Evolutionary conservation across 2,113 vertebrate genomes (phyloP).

Genomic region (Poeciliopsis turrubarensis): DNA sequence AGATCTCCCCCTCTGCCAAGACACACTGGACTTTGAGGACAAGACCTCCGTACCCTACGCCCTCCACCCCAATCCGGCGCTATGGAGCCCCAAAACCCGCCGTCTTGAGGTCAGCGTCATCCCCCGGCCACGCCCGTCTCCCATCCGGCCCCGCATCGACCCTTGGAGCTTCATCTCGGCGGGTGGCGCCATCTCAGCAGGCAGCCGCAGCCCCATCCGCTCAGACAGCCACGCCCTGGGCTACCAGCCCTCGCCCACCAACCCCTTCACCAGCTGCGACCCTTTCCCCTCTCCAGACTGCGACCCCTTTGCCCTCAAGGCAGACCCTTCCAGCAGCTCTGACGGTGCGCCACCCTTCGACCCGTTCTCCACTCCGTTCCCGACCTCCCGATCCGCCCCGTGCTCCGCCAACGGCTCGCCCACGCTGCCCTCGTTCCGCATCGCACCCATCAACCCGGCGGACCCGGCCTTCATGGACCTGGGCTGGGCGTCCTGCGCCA

Average conservation of each 20-base stretch:
- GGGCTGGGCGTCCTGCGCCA: conserved; percentile 65
- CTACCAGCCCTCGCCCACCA: conserved; percentile 83
- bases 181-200: conserved; percentile 49
- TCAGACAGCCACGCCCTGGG: conserved; percentile 58
- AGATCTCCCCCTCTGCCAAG: conserved; percentile 74
- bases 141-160: conserved; percentile 86
- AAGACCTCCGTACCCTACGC: conserved; percentile 52
- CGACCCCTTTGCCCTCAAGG: conserved; percentile 78
- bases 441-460: conserved; percentile 71
- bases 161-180: conserved; percentile 91
- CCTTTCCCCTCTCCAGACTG: conserved; percentile 82
- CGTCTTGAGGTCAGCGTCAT: conserved; percentile 83
- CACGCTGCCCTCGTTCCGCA: conserved; percentile 73
- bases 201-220: conserved; percentile 53
- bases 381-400: conserved; percentile 79
- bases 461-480: conserved; percentile 78
- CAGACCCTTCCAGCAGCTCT: conserved; percentile 57
- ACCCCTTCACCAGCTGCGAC: conserved; percentile 84
- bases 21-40: conserved; percentile 73
- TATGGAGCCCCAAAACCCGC: conserved; percentile 82
- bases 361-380: conserved; percentile 78
- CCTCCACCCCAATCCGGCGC: conserved; percentile 77
- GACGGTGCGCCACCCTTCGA: conserved; percentile 69
- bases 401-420: conserved; percentile 81
- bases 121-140: conserved; percentile 86